phyloP scores from a whole-genome alignment of 2,113 vertebrate species.

The Sphaerodactylus townsendi region DNA sequence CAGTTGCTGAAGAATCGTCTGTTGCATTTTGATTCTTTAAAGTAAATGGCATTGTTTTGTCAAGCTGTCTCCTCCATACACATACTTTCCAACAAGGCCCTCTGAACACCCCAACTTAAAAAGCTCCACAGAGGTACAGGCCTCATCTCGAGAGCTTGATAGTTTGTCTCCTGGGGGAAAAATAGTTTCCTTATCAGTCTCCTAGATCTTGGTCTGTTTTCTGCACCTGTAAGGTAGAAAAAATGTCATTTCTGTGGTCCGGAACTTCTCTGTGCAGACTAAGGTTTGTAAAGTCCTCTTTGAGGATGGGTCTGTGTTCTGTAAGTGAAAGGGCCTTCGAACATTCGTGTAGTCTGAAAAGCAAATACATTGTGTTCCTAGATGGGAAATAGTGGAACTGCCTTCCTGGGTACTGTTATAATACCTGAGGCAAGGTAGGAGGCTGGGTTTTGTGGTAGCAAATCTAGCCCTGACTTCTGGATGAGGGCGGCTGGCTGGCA shows the following conservation, averaged over 20 bases:
- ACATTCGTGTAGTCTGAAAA: background rate
- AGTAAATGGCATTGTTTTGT: background rate
- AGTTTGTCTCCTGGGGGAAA: constrained; percentile 40
- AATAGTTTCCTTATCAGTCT: constrained; percentile 22
- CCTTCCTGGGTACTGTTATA: background rate
- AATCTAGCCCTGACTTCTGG: constrained; percentile 46
- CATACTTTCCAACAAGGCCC: constrained; percentile 33
- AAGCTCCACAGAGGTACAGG: background rate
- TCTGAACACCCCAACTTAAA: background rate
- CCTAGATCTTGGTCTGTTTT: constrained; percentile 48
- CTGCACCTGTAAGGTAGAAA: constrained; percentile 40
- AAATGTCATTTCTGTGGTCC: background rate
- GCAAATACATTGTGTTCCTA: background rate
- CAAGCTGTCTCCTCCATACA: constrained; percentile 48
- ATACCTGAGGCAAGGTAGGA: background rate
- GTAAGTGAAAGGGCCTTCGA: constrained; percentile 25
- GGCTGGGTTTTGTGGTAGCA: background rate
- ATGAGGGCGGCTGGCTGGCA: constrained; percentile 61
- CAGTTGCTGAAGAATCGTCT: background rate
- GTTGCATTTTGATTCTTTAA: constrained; percentile 30
- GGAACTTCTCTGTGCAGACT: background rate
- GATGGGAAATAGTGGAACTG: background rate
- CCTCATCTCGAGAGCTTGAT: constrained; percentile 1
- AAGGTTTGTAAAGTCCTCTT: constrained; percentile 9
- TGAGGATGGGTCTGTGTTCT: constrained; percentile 31